Conservation (phyloP, 2,797 vertebrate species). For the Pyrocephalus nanus region DNA sequence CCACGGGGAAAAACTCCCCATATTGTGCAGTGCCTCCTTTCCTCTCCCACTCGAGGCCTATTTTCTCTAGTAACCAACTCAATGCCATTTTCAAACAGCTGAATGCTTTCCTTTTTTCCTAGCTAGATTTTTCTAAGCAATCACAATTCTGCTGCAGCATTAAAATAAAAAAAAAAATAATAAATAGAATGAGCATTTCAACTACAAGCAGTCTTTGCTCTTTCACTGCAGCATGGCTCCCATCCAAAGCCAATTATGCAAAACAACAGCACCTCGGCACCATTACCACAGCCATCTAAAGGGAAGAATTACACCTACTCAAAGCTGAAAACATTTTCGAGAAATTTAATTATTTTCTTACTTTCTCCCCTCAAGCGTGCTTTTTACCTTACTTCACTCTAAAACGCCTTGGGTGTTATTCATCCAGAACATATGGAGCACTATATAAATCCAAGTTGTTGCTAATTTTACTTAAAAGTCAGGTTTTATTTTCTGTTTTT, state of each 20-base stretch:
- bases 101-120: neutral
- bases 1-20: neutral
- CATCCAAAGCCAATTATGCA: slow-evolving; percentile 71
- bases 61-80: neutral
- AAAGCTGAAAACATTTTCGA: slow-evolving; percentile 69
- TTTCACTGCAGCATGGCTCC: slow-evolving; percentile 64
- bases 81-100: neutral
- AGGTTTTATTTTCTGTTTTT: slow-evolving; percentile 74
- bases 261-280: slow-evolving; percentile 66
- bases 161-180: neutral
- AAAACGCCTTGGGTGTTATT: slow-evolving; percentile 63
- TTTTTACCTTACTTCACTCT: slow-evolving; percentile 61
- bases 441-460: slow-evolving; percentile 74
- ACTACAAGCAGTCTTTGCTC: slow-evolving; percentile 45
- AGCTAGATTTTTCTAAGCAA: neutral
- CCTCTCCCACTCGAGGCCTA: neutral
- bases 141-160: neutral
- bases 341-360: slow-evolving; percentile 71
- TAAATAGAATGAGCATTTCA: neutral
- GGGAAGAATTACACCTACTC: slow-evolving; percentile 65
- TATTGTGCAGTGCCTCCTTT: neutral
- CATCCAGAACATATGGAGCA: slow-evolving; percentile 69
- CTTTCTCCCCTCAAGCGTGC: neutral
- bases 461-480: slow-evolving; percentile 77
- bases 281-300: slow-evolving; percentile 57